Evolutionary conservation across 2,113 vertebrate species (phyloP).

Genomic region (Apodemus sylvaticus): DNA sequence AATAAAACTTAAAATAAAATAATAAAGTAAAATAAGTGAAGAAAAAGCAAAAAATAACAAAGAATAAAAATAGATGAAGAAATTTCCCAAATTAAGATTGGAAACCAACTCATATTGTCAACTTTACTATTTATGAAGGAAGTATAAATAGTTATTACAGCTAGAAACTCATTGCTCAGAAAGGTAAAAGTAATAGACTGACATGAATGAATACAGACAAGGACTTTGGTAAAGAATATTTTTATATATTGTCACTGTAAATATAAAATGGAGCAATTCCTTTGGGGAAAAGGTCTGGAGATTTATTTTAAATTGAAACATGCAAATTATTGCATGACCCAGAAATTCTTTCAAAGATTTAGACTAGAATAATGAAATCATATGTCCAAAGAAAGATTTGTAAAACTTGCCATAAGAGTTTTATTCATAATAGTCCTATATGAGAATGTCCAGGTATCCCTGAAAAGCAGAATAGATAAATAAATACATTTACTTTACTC

Average conservation of each 20-base stretch:
- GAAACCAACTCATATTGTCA: background rate
- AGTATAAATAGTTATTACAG: background rate
- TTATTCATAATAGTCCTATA: background rate
- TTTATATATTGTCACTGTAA: background rate
- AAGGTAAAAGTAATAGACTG: background rate
- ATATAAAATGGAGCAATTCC: background rate
- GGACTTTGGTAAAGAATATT: background rate
- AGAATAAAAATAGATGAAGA: background rate
- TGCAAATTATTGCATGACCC: background rate
- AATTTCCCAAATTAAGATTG: background rate
- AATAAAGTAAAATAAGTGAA: background rate
- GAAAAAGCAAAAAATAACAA: background rate
- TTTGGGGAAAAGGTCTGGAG: background rate
- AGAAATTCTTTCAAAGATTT: background rate
- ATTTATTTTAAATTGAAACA: constrained; percentile 17
- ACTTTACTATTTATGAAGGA: background rate
- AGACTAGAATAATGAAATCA: background rate
- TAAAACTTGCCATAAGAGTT: background rate
- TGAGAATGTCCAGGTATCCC: background rate
- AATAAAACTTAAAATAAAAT: background rate
- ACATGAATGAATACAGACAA: background rate
- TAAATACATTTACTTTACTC: background rate
- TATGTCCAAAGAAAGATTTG: background rate
- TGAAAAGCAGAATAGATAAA: background rate
- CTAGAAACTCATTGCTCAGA: background rate